Percentiles rank a stretch among this genome's conserved stretches.
Conservation (phyloP, 2,888 invertebrate genomes). For the Pheosia tremula region DNA sequence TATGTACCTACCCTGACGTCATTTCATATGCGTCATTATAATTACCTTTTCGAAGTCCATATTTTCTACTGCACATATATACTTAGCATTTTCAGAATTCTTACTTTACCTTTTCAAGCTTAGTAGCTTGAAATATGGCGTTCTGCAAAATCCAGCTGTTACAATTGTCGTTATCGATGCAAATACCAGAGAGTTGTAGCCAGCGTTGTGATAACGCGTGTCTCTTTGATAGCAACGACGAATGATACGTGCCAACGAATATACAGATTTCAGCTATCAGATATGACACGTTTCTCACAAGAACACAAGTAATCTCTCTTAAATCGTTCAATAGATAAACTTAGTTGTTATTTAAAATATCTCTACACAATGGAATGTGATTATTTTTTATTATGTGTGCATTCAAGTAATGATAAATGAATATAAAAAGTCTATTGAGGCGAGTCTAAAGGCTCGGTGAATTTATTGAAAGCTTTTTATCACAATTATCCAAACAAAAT, state of each 20-base stretch:
- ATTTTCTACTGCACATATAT: too few relatives aligned
- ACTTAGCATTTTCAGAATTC: too few relatives aligned
- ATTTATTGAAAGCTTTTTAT: background rate
- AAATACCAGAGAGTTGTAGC: background rate
- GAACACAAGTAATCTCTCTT: constrained; percentile 3
- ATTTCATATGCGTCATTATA: too few relatives aligned
- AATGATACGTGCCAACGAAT: constrained; percentile 40
- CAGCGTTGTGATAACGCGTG: constrained; percentile 43
- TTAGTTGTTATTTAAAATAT: background rate
- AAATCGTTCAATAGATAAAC: background rate
- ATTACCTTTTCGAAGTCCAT: too few relatives aligned
- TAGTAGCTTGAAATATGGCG: too few relatives aligned
- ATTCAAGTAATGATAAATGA: background rate
- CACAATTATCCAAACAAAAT: background rate
- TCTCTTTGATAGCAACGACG: constrained; percentile 33
- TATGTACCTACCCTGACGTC: too few relatives aligned
- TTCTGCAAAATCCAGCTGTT: too few relatives aligned
- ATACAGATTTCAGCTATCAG: constrained; percentile 42
- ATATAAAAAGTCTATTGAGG: constrained; percentile 1
- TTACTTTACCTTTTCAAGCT: too few relatives aligned
- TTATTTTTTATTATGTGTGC: background rate
- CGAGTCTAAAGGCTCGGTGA: background rate
- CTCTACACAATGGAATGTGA: background rate
- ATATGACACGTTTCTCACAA: constrained; percentile 46
- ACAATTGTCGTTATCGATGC: background rate